Evolutionary conservation across 2,113 vertebrate species (phyloP), one percentile per base, ranked within the genome.

Genomic region (Halcyon senegalensis): DNA sequence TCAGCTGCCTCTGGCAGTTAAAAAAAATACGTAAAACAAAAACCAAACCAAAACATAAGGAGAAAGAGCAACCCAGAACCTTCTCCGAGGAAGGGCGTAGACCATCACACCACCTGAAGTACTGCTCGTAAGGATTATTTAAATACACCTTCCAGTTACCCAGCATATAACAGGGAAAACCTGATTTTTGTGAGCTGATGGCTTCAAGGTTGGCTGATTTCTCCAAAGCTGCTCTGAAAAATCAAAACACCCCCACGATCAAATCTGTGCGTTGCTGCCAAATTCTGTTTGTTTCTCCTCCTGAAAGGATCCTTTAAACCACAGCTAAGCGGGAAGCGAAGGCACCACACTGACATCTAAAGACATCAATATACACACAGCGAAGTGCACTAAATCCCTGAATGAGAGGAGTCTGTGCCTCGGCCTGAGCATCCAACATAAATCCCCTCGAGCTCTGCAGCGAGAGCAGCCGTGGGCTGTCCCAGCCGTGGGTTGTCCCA

Each of bases 341-440:
- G 72, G 82, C 82, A 90, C 87, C 77, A 90, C 82, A 83, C 73
- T 90, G 77, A 68, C 82, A 90, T 89, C 82, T 94, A 92, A 91
- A 89, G 89, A 89, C 84, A 85, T 33, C 16, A 7, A 33, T 11
- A 43, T 9, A 93, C 41, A 8, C 9, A 51, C 33, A 35, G 50
- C 69, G 51, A 17, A 25, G 68, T 3, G 23, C n/a, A 6, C 8
- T 16, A n/a, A 43, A 43, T 15, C 88, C 41, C 66, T 4, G 23
- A 39, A 33, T 11, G 82, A 41, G 23, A 53, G 0, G 0, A 41
- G 25, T 10, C 82, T 9, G 10, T 0, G 1, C 8, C 0, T 48
- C 79, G 44, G 41, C 14, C 59, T 2, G 0, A 7, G 43, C 31
- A 11, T 3, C 19, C 8, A n/a, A 9, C 62, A 20, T 41, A 75